Base-by-base conservation (phyloP, 2,113 vertebrate genomes). In the Bubo bubo region DNA sequence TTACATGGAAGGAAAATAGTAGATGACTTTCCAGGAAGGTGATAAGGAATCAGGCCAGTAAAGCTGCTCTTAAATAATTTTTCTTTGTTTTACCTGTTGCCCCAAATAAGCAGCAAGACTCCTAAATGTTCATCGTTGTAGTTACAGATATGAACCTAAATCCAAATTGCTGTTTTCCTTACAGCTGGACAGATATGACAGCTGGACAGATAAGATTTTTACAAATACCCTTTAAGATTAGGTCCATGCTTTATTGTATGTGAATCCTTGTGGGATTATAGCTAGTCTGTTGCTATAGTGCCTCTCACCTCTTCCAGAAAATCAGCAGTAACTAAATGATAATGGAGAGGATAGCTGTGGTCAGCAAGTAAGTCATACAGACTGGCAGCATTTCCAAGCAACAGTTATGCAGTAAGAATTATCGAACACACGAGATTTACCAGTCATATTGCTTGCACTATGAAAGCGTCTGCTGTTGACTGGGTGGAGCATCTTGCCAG, bases 381-480 rank as follows among this genome's bases (percentile, higher is more conserved):
- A 9, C 58, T 56, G 43, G 49, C 71, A 90, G 41, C 50, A 30
- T 67, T 86, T 88, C 67, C 2, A 4, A 83, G 45, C 71, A 68
- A 1, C 52, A 68, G 52, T 22, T 43, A 0, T 3, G 5, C 58
- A 77, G 21, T 14, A 14, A 66, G 32, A 35, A 7, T 41, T 84
- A 35, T 58, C 0, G 0, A 66, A 15, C 62, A 41, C 39, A 0
- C 3, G 19, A 41, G 35, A 39, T 32, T 70, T 66, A 66, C 27
- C 22, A 35, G 39, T 22, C 27, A 4, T 8, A 16, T 19, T 72
- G 20, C 26, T 62, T 73, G 49, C 64, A 43, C 18, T 47, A 8
- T 55, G 11, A 17, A 75, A 59, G 14, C 26, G 37, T 35, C 79
- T 93, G 49, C 74, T 76, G 27, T 52, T 59, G 60, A 47, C 56